Percentiles rank a stretch among this genome's conserved stretches.
These are phyloP conservation scores for Oreochromis aureus DNA, from an alignment of 2,113 vertebrate genomes.

Conservation along the genomic window DNA sequence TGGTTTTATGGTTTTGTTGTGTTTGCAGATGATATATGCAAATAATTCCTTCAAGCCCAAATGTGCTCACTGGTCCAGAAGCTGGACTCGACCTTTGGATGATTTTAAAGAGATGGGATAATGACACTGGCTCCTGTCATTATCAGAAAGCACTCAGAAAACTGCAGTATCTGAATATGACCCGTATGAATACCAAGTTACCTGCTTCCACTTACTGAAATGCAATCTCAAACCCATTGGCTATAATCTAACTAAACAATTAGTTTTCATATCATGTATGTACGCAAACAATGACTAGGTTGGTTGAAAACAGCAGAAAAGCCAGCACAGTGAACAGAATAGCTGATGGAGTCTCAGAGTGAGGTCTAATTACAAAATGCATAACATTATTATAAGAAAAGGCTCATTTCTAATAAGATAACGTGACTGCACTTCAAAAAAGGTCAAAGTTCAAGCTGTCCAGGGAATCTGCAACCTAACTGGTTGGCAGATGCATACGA, in stretches of 20 bases:
- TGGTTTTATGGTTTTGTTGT: neutral
- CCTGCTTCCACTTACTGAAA: neutral
- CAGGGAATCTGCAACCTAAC: neutral
- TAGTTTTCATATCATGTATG: fast-evolving
- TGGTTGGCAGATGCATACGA: neutral
- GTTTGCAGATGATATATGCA: slow-evolving; percentile 28
- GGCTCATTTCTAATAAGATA: neutral
- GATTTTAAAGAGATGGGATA: neutral
- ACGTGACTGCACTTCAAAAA: neutral
- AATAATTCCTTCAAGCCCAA: slow-evolving; percentile 11
- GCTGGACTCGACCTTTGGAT: neutral
- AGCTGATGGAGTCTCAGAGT: neutral
- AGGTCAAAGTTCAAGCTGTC: neutral
- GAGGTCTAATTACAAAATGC: neutral
- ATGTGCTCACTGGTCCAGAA: neutral
- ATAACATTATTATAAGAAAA: neutral
- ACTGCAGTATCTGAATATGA: neutral
- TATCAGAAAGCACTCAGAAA: neutral
- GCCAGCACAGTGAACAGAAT: neutral
- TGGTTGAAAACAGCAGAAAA: neutral
- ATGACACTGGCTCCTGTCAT: neutral
- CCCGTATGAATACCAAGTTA: neutral
- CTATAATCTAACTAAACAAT: neutral
- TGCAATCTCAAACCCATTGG: neutral
- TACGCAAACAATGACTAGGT: neutral